phyloP scores from a whole-genome alignment of 2,888 invertebrate species.

The Macropis europaea region DNA sequence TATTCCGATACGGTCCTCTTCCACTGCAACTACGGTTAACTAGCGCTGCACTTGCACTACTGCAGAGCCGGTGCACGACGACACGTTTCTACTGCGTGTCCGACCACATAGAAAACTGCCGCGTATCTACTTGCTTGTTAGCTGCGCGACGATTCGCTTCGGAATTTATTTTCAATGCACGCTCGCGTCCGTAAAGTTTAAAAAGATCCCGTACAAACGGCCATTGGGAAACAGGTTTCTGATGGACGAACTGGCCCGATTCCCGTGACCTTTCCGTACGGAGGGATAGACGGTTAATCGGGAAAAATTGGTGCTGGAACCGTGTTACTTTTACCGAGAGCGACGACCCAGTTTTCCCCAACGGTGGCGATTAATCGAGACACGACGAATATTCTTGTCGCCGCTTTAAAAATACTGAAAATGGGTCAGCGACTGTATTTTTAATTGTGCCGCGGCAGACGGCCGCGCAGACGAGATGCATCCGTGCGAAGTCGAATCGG shows the following conservation, averaged over 20 bases:
- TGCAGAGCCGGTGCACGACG: conserved; percentile 9
- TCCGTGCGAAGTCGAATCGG: background rate
- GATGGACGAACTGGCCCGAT: no score
- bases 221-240: no score
- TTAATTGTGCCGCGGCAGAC: conserved; percentile 76
- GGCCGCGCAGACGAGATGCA: conserved; percentile 62
- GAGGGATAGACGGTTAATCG: background rate
- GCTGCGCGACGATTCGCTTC: no score
- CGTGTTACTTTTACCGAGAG: conserved; percentile 14
- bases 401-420: conserved; percentile 71
- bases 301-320: conserved; percentile 21
- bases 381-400: conserved; percentile 67
- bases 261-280: no score
- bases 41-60: conserved; percentile 44
- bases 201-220: no score
- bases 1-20: conserved; percentile 50
- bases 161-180: no score
- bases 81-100: conserved; percentile 1
- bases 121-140: no score
- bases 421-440: conserved; percentile 74
- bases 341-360: conserved; percentile 56
- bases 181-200: no score
- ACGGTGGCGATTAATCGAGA: conserved; percentile 59
- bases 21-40: conserved; percentile 60
- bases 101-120: no score